Conservation (phyloP, 2,113 vertebrate species). For the Oncorhynchus keta region DNA sequence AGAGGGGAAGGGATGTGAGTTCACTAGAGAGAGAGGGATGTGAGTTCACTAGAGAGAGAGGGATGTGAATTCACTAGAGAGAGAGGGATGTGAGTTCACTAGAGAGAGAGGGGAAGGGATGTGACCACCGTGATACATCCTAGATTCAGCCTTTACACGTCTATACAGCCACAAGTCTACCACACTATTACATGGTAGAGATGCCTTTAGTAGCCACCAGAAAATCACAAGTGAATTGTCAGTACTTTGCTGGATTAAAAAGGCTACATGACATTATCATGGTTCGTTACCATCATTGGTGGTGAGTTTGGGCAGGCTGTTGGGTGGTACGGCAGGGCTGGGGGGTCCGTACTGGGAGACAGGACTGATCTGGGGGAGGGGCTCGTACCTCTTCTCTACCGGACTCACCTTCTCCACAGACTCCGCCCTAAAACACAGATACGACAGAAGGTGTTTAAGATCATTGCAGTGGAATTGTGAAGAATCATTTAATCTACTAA, state of each 20-base stretch:
- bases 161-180: not conserved
- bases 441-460: not conserved
- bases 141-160: not conserved
- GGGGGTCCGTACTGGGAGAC: slow-evolving; percentile 75
- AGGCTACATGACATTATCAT: too few relatives aligned
- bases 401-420: slow-evolving; percentile 81
- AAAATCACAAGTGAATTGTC: not conserved
- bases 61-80: slow-evolving; percentile 80
- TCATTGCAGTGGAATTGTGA: not conserved
- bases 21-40: too few relatives aligned
- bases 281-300: slow-evolving; percentile 80
- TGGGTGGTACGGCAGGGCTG: slow-evolving; percentile 72
- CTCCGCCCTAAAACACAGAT: slow-evolving; percentile 76
- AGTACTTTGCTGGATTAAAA: not conserved
- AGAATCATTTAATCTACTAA: too few relatives aligned
- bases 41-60: too few relatives aligned
- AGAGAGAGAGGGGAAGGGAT: slow-evolving; percentile 41
- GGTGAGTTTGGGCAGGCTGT: slow-evolving; percentile 81
- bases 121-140: not conserved
- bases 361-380: slow-evolving; percentile 77
- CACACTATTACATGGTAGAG: not conserved
- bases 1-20: not conserved
- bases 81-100: slow-evolving; percentile 77
- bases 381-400: slow-evolving; percentile 87
- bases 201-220: not conserved